Evolutionary conservation across 2,888 invertebrate species (phyloP), one percentile per base, ranked within the genome.

Genomic region (Xestia rhomboidea): DNA sequence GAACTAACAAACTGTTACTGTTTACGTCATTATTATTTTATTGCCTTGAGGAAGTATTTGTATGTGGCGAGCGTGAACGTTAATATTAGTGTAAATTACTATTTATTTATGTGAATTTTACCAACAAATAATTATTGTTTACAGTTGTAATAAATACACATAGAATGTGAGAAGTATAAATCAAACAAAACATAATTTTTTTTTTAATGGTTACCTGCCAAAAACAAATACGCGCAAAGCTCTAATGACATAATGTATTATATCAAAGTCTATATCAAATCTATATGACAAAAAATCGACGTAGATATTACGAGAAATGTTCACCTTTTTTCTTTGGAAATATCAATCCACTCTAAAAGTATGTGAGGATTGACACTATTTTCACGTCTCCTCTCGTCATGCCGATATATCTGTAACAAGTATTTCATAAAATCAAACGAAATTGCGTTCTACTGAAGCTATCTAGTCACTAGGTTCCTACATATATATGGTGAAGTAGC

Each of bases 21-120:
- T 71, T 77, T 60, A 76, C n/a, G 60, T 68, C 73, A 71, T 73
- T 70, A 71, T 64, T 1, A 60, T 70, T 77, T 73, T 82, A 86
- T 73, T 54, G 27, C 44, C 60, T 41, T 38, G 68, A 66, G 60
- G 62, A 82, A 71, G 30, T 62, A 46, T 80, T 67, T 38, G n/a
- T 44, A 30, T 49, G 30, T 38, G 13, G 30, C 30, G 27, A 63
- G 5, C 64, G 11, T 60, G 24, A 44, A 44, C 30, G 57, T 64
- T 77, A 21, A 68, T 71, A 73, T 69, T 15, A n/a, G 21, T 81
- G 30, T 72, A 44, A 62, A 51, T 72, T 15, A 75, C 34, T 44
- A 57, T 69, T 66, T 73, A 41, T 49, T 49, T 62, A 30, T 57
- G 18, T 18, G 8, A 60, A 60, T 60, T 57, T 57, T 18, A 8